Percentiles rank a stretch among this genome's conserved stretches.
phyloP scores from a whole-genome alignment of 2,113 vertebrate species.

The Actenoides hombroni region DNA sequence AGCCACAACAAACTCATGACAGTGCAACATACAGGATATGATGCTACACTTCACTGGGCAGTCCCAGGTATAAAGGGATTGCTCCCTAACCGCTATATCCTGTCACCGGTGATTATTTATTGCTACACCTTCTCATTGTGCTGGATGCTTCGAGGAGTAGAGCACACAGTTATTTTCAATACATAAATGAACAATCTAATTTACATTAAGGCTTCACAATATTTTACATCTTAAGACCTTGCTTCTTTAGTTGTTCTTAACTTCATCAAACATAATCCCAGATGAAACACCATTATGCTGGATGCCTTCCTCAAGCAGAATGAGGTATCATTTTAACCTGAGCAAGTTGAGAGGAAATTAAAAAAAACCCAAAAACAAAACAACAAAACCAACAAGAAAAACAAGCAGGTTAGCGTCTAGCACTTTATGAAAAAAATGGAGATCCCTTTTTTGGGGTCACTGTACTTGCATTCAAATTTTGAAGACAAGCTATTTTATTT shows the following conservation, averaged over 20 bases:
- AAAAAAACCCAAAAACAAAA: too few relatives aligned
- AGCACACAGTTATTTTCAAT: neutral
- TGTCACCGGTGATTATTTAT: neutral
- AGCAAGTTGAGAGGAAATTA: neutral
- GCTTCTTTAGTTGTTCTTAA: neutral
- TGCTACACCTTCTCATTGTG: neutral
- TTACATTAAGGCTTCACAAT: neutral
- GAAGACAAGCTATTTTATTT: neutral
- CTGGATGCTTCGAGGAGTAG: neutral
- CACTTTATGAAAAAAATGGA: neutral
- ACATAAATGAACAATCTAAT: neutral
- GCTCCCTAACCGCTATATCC: neutral
- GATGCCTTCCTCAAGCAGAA: neutral
- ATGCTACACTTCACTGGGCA: neutral
- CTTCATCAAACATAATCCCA: neutral
- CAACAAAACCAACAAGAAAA: too few relatives aligned
- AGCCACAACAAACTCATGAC: neutral
- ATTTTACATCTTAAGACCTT: neutral
- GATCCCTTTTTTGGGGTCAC: neutral
- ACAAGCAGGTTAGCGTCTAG: neutral
- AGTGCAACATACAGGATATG: neutral
- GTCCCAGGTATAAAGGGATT: neutral
- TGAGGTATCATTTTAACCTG: neutral
- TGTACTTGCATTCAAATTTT: neutral
- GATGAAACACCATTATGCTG: neutral